Evolutionary conservation across 2,113 vertebrate species (phyloP).

Genomic region (Laticauda colubrina): DNA sequence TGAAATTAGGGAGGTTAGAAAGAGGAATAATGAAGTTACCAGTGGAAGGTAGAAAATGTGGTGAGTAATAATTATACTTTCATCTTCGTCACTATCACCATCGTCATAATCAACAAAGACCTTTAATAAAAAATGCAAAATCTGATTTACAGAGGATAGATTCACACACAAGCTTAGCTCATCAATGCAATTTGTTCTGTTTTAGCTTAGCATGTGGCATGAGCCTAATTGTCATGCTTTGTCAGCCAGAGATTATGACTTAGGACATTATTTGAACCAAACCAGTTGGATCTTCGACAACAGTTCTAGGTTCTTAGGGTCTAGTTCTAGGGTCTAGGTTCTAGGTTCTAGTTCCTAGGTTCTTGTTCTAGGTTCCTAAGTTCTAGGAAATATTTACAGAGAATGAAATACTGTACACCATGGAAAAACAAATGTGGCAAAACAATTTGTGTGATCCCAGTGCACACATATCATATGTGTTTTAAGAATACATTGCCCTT

Average conservation of each 20-base stretch:
- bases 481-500: neutral
- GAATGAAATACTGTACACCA: neutral
- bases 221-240: neutral
- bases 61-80: neutral
- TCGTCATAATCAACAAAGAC: neutral
- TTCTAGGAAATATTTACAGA: neutral
- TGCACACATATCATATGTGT: neutral
- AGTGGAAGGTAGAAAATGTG: neutral
- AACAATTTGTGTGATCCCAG: neutral
- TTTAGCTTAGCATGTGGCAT: neutral
- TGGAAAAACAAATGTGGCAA: neutral
- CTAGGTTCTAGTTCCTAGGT: too few relatives aligned
- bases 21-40: neutral
- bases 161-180: neutral
- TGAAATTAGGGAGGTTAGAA: neutral
- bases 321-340: too few relatives aligned
- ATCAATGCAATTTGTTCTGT: neutral
- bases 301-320: neutral
- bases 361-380: neutral
- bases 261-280: neutral
- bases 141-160: neutral
- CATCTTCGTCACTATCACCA: neutral
- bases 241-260: neutral
- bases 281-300: neutral
- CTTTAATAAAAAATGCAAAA: neutral